Evolutionary conservation across 2,888 invertebrate species (phyloP).

Genomic region (Orthonevra nobilis): DNA sequence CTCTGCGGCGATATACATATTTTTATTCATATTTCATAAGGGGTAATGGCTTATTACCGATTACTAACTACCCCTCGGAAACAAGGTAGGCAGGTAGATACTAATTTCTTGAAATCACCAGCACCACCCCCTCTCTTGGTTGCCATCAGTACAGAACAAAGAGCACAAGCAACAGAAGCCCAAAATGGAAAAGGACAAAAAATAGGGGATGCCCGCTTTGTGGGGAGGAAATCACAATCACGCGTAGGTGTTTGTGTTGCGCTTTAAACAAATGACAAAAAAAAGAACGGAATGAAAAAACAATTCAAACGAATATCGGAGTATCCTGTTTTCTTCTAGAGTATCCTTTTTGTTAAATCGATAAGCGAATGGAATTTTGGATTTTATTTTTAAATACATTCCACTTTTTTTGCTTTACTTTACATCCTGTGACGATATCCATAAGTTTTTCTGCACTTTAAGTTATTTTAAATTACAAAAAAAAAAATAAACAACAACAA

Average conservation of each 20-base stretch:
- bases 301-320: conserved; percentile 24
- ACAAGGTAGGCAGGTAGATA: conserved; percentile 70
- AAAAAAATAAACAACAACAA: too few species aligned
- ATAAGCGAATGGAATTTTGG: conserved; percentile 41
- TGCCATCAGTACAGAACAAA: conserved; percentile 47
- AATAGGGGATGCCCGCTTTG: conserved; percentile 61
- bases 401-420: too few species aligned
- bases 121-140: conserved; percentile 33
- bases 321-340: conserved; percentile 48
- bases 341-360: conserved; percentile 68
- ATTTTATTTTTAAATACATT: conserved; percentile 17
- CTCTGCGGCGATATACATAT: conserved; percentile 62
- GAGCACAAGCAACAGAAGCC: conserved; percentile 63
- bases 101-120: conserved; percentile 69
- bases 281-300: conserved; percentile 9
- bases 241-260: conserved; percentile 68
- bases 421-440: conserved; percentile 17
- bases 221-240: conserved; percentile 58
- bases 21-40: conserved; percentile 71
- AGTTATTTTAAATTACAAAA: conserved; percentile 5
- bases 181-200: conserved; percentile 59
- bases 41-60: conserved; percentile 71
- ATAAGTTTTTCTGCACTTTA: conserved; percentile 11
- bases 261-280: conserved; percentile 62
- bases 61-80: conserved; percentile 70